phyloP scores from a whole-genome alignment of 2,113 vertebrate genomes.

The Gasterosteus nipponicus region DNA sequence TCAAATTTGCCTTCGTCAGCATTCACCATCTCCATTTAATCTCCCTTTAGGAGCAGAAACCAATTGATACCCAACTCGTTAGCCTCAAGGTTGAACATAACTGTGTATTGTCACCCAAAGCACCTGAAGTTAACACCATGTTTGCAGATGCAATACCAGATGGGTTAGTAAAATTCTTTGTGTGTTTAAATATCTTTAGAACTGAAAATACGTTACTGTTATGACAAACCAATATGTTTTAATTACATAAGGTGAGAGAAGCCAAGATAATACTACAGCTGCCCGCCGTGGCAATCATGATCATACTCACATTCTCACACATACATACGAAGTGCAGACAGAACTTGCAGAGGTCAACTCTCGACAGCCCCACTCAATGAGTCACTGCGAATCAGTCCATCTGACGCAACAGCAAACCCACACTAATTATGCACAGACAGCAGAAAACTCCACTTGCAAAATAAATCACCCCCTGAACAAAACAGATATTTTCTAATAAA shows the following conservation, averaged over 20 bases:
- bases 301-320: background rate
- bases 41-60: background rate
- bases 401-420: background rate
- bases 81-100: background rate
- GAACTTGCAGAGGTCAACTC: background rate
- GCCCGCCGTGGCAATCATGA: background rate
- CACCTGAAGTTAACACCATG: background rate
- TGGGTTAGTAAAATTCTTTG: background rate
- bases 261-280: background rate
- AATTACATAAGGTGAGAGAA: background rate
- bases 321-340: background rate
- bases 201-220: background rate
- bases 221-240: background rate
- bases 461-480: background rate
- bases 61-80: background rate
- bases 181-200: background rate
- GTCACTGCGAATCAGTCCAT: background rate
- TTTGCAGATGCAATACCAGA: background rate
- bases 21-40: background rate
- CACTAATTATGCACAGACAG: background rate
- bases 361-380: constrained; percentile 1
- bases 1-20: too few relatives aligned
- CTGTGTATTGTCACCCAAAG: background rate
- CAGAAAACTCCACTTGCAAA: background rate
- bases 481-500: background rate